Evolutionary conservation across 2,797 vertebrate species (phyloP), one percentile per base, ranked within the genome.

Genomic region (Coregonus sp.): DNA sequence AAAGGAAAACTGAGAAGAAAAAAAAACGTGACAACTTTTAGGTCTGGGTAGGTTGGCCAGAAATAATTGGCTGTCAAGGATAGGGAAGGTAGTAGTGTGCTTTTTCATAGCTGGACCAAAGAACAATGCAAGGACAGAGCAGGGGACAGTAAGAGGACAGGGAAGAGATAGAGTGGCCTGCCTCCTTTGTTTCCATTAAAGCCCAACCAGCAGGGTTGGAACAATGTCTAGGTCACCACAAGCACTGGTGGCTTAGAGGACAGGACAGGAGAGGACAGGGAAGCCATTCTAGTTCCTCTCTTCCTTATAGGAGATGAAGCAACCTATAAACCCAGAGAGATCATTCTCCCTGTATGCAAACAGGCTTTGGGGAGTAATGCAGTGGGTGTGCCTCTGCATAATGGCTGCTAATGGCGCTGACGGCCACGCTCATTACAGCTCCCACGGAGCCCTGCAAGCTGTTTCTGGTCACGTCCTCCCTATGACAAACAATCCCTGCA

Each of bases 11-110:
- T 76, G 73, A 31, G 20, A 3, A 14, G 18, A 6, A 70, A 14
- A 47, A 47, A 65, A 81, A 83, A 86, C 79, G 15, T 80, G 84
- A 83, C 84, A 90, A 86, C 81, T 88, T 89, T 47, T 47, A 11
- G 75, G 91, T 89, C 80, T 90, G 86, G 90, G 88, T 90, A 91
- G 87, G 87, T 88, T 94, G 93, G 89, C 86, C 88, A 92, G 87
- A 91, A 92, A 94, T 93, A 93, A 93, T 94, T 93, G 92, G 90
- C 88, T 93, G 92, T 92, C 91, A 93, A 82, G 85, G 80, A 85
- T 80, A 79, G 85, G 87, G 86, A 91, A 88, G 86, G 85, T 84
- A 72, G 87, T 88, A 18, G 35, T 52, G 29, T 18, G 89, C 86
- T 88, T 91, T 89, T 86, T 82, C 78, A 70, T 78, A 87, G 87